Percentiles rank a stretch among this genome's conserved stretches.
Evolutionary conservation across 2,888 invertebrate genomes (phyloP).

Genomic region (Metalampra italica): DNA sequence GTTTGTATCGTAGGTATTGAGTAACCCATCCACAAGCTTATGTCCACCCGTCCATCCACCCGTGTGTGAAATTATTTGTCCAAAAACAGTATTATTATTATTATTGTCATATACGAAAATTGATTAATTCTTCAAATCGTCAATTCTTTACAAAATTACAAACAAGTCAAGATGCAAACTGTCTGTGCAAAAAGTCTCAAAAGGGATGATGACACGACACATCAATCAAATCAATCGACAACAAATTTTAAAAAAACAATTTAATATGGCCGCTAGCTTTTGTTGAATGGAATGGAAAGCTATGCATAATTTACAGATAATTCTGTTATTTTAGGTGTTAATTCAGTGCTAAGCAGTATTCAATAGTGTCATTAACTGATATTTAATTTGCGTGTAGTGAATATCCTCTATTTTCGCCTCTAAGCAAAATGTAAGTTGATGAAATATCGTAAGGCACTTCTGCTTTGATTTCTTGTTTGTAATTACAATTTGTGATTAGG

Average conservation of each 20-base stretch:
- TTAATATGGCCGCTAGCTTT: slow-evolving; percentile 39
- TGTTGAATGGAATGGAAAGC: slow-evolving; percentile 14
- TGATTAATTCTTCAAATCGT: no score
- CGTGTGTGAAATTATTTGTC: no score
- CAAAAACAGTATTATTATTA: no score
- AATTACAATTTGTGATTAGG: slow-evolving; percentile 41
- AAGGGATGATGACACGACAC: not conserved
- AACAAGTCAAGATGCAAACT: no score
- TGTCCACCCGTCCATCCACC: no score
- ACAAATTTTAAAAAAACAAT: slow-evolving; percentile 10
- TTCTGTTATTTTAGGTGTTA: slow-evolving; percentile 2
- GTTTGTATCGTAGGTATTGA: no score
- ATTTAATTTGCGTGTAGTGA: not conserved
- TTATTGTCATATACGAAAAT: no score
- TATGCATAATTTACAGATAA: not conserved
- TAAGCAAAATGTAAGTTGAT: not conserved
- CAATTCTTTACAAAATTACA: no score
- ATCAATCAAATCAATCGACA: not conserved
- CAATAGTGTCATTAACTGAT: not conserved
- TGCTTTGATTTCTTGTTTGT: not conserved
- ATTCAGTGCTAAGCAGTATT: not conserved
- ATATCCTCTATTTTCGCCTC: not conserved
- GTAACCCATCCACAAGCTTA: no score
- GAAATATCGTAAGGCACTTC: not conserved
- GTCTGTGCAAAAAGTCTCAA: no score